Conservation (phyloP, 2,113 vertebrate genomes). For the Beaufortia kweichowensis region DNA sequence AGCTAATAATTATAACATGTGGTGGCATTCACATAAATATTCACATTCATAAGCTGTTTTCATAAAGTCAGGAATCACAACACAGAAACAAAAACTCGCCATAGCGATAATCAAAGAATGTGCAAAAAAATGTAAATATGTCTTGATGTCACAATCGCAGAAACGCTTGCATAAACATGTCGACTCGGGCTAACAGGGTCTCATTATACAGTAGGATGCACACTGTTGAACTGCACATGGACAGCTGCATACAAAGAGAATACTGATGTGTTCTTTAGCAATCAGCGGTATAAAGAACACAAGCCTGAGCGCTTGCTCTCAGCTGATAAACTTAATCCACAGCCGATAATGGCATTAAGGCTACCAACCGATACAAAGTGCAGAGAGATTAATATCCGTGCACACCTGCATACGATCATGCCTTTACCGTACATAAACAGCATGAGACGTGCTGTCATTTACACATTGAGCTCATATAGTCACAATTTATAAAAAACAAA, state of each 20-base stretch:
- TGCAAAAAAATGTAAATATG: neutral
- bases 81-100: neutral
- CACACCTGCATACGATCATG: slow-evolving; percentile 9
- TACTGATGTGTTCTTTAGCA: neutral
- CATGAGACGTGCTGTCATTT: neutral
- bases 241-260: slow-evolving; percentile 37
- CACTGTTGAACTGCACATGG: slow-evolving; percentile 4
- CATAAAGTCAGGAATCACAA: too few relatives aligned
- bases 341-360: slow-evolving; percentile 16
- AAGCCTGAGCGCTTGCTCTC: slow-evolving; percentile 11
- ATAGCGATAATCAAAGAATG: neutral
- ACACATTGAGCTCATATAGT: neutral
- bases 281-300: neutral
- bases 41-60: too few relatives aligned
- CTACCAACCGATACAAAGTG: slow-evolving; percentile 32
- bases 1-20: too few relatives aligned
- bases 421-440: neutral
- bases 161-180: neutral
- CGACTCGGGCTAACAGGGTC: neutral
- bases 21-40: too few relatives aligned
- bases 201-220: neutral
- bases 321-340: slow-evolving; percentile 26
- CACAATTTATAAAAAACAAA: too few relatives aligned
- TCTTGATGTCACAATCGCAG: neutral
- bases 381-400: neutral